Percentiles rank a stretch among this genome's conserved stretches.
Conservation (phyloP, 2,113 vertebrate genomes). For the Corythaeola cristata region DNA sequence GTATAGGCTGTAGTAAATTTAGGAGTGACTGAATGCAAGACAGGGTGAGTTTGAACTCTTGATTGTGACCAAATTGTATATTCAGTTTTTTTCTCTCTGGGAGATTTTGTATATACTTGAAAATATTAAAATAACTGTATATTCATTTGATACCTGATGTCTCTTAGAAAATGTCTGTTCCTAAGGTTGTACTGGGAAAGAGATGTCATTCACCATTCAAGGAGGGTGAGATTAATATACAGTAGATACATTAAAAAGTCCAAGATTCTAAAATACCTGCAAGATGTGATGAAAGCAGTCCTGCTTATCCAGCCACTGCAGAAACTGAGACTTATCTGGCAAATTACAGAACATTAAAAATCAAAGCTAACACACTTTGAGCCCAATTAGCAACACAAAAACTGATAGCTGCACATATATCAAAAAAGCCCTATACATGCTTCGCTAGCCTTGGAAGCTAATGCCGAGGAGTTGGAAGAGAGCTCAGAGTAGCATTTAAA, state of each 20-base stretch:
- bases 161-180: not conserved
- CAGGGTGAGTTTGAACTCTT: not conserved
- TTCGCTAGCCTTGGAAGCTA: constrained; percentile 3
- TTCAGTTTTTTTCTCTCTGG: not conserved
- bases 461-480: not conserved
- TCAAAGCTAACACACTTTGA: constrained; percentile 20
- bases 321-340: constrained; percentile 6
- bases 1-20: not conserved
- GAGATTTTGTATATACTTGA: not conserved
- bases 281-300: not conserved
- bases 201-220: not conserved
- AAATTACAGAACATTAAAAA: constrained; percentile 47
- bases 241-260: not conserved
- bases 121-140: not conserved
- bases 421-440: not conserved
- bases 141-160: not conserved
- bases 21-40: not conserved
- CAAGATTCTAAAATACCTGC: not conserved
- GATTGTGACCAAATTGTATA: not conserved
- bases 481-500: not conserved
- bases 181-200: not conserved
- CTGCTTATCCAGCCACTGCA: not conserved
- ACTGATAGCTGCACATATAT: not conserved
- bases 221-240: not conserved
- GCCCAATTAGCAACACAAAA: constrained; percentile 13